These are phyloP conservation scores for Notarius lentiginosus DNA, from an alignment of 2,113 vertebrate species.

Conservation along the genomic window DNA sequence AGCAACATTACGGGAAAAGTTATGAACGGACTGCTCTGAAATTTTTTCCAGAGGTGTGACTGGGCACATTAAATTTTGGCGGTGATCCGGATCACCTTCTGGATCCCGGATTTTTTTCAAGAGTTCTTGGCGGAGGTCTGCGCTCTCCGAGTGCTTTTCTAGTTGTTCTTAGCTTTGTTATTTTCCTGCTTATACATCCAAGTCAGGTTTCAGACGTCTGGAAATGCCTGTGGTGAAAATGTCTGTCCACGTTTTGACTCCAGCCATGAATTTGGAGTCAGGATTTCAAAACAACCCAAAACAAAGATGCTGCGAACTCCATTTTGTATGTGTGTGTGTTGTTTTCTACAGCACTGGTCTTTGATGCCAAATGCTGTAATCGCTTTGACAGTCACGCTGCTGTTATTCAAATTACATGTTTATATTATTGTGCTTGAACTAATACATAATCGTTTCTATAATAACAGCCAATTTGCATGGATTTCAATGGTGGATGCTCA, in stretches of 20 bases:
- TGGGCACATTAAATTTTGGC: too few species aligned
- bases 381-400: not conserved
- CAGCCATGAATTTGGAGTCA: not conserved
- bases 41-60: too few species aligned
- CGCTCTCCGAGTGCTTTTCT: too few species aligned
- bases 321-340: too few species aligned
- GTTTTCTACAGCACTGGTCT: too few species aligned
- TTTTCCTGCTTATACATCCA: not conserved
- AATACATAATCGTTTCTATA: not conserved
- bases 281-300: not conserved
- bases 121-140: too few species aligned
- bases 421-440: not conserved
- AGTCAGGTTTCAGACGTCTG: not conserved
- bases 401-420: not conserved
- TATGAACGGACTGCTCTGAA: too few species aligned
- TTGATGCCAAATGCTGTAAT: not conserved
- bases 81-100: too few species aligned
- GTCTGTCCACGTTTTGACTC: not conserved
- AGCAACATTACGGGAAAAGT: too few species aligned
- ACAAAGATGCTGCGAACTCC: not conserved
- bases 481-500: not conserved
- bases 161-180: not conserved
- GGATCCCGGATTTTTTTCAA: too few species aligned
- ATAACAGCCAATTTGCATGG: not conserved
- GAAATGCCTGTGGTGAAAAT: not conserved